phyloP scores from a whole-genome alignment of 2,797 vertebrate species.

The Thunnus albacares region DNA sequence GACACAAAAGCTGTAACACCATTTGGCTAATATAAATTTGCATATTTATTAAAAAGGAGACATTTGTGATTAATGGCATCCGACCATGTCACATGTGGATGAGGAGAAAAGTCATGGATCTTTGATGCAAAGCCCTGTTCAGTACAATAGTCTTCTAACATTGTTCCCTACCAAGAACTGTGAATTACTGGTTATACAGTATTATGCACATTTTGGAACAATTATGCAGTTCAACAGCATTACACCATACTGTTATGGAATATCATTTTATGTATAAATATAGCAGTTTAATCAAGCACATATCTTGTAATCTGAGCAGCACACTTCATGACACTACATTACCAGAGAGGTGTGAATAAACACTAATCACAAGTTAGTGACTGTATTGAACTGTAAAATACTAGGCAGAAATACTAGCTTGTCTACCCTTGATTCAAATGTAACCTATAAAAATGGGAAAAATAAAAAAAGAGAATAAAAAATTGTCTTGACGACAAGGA shows the following conservation, averaged over 20 bases:
- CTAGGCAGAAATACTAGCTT: constrained; percentile 48
- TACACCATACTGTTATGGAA: constrained; percentile 15
- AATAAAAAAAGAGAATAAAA: constrained; percentile 77
- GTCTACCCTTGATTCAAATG: constrained; percentile 74
- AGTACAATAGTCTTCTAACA: constrained; percentile 21
- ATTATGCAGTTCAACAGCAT: constrained; percentile 2
- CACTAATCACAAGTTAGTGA: constrained; percentile 52
- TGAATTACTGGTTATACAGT: constrained; percentile 18
- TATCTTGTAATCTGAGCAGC: constrained; percentile 22
- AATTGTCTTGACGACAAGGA: constrained; percentile 86
- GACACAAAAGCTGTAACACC: constrained; percentile 85
- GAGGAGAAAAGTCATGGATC: constrained; percentile 66
- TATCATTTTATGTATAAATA: constrained; percentile 13
- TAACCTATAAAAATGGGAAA: constrained; percentile 76
- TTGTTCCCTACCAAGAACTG: constrained; percentile 1
- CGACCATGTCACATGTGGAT: constrained; percentile 80
- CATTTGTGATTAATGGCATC: constrained; percentile 88
- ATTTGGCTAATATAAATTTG: constrained; percentile 87
- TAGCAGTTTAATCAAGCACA: constrained; percentile 14
- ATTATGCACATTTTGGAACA: constrained; percentile 12
- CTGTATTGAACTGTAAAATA: constrained; percentile 48
- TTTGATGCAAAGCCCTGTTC: constrained; percentile 49
- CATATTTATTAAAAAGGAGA: constrained; percentile 90
- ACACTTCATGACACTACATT: constrained; percentile 16
- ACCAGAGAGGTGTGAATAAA: constrained; percentile 39